Evolutionary conservation across 2,888 invertebrate species (phyloP).

Genomic region (Dryadula phaetusa): DNA sequence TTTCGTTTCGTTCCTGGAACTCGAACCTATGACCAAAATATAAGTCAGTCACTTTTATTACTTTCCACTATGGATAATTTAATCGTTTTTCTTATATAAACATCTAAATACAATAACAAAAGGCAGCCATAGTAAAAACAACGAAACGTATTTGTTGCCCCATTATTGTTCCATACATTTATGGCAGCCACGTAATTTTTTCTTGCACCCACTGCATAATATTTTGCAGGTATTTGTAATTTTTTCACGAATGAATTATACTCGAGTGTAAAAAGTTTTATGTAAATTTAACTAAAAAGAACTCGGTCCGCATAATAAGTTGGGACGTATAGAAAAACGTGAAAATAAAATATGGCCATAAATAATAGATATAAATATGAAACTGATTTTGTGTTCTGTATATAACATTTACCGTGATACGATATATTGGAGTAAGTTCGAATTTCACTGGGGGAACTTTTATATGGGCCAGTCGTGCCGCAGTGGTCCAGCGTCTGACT

Average conservation of each 20-base stretch:
- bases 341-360: conserved; percentile 54
- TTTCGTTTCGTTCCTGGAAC: no score
- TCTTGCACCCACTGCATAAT: conserved; percentile 8
- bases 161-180: conserved; percentile 19
- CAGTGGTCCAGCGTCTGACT: no score
- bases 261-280: conserved; percentile 51
- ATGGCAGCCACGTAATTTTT: conserved; percentile 15
- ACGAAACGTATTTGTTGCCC: neutral
- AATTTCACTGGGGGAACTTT: no score
- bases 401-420: no score
- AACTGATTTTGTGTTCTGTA: conserved; percentile 37
- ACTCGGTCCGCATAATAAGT: conserved; percentile 53
- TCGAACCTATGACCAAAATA: no score
- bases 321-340: conserved; percentile 52
- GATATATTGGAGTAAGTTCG: no score
- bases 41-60: no score
- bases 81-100: neutral
- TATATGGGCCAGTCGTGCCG: no score
- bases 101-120: conserved; percentile 10
- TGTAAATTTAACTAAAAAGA: conserved; percentile 64
- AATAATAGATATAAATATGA: conserved; percentile 47
- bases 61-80: no score
- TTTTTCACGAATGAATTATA: conserved; percentile 23
- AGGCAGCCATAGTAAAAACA: conserved; percentile 1
- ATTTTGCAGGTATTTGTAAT: conserved; percentile 19